Evolutionary conservation across 2,113 vertebrate species (phyloP), one percentile per base, ranked within the genome.

Genomic region (Lepus americanus): DNA sequence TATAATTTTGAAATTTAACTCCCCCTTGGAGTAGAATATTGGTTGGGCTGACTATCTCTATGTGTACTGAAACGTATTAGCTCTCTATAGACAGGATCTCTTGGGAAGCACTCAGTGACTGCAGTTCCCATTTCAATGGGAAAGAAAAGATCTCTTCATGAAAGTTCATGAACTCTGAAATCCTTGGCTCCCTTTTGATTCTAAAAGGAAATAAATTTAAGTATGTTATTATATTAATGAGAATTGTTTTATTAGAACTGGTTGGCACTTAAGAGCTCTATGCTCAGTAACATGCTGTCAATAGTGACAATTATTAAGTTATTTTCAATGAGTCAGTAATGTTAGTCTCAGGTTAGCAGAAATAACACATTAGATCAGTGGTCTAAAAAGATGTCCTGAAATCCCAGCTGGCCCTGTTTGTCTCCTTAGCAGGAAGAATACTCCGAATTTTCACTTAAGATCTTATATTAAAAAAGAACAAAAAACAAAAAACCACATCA

Each of bases 321-420:
- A 79, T 96, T 96, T 90, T 89, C 80, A 88, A 44, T 94, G 85
- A 94, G 53, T 95, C 83, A 95, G 73, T 86, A 92, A 86, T 92
- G 70, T 69, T 83, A 88, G 81, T 77, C 49, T 90, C 70, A 95
- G 29, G 76, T 94, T 90, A 92, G 12, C 29, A 95, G 49, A 96
- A 97, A 94, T 95, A 96, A 94, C 29, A 94, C 25, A 94, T 92
- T 89, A 90, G 55, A 90, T 95, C 85, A 92, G 77, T 92, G 29
- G 22, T 82, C 49, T 93, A 81, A 90, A 70, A 85, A 94, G 78
- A 64, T 89, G 39, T 94, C 55, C 29, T 67, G 36, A 92, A 63
- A 63, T 86, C 55, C 82, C 20, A 76, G 33, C 80, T 89, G 86
- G 25, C 7, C 67, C 44, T 33, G 19, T 72, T 36, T 88, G 55